phyloP scores from a whole-genome alignment of 2,113 vertebrate genomes.

The Menura novaehollandiae region DNA sequence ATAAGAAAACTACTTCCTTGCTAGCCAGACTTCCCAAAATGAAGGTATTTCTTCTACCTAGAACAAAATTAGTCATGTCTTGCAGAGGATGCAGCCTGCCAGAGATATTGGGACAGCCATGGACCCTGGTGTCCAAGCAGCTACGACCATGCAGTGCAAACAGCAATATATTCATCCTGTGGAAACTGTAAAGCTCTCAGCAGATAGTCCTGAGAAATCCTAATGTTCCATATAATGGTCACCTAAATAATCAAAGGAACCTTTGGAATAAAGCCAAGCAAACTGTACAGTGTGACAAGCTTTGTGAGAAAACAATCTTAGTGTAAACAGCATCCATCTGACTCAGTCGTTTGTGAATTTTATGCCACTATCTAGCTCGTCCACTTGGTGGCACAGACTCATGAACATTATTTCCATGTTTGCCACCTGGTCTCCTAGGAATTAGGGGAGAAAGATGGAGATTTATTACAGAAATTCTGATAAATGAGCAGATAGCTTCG shows the following conservation, averaged over 20 bases:
- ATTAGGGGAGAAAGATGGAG: background rate
- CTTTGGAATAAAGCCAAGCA: background rate
- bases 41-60: background rate
- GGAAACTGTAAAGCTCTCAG: background rate
- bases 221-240: background rate
- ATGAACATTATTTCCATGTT: background rate
- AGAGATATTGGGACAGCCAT: rapidly evolving
- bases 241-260: background rate
- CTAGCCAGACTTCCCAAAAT: background rate
- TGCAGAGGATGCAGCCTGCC: background rate
- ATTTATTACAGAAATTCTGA: background rate
- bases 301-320: background rate
- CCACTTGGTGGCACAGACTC: background rate
- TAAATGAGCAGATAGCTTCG: background rate
- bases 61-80: background rate
- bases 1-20: background rate
- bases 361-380: background rate
- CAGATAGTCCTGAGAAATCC: background rate
- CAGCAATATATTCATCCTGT: background rate
- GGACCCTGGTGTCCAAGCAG: background rate
- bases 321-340: background rate
- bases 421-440: background rate
- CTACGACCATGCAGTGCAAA: background rate
- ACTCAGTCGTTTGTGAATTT: background rate
- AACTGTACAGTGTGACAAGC: background rate